phyloP scores from a whole-genome alignment of 2,113 vertebrate genomes.

The Fulica atra region DNA sequence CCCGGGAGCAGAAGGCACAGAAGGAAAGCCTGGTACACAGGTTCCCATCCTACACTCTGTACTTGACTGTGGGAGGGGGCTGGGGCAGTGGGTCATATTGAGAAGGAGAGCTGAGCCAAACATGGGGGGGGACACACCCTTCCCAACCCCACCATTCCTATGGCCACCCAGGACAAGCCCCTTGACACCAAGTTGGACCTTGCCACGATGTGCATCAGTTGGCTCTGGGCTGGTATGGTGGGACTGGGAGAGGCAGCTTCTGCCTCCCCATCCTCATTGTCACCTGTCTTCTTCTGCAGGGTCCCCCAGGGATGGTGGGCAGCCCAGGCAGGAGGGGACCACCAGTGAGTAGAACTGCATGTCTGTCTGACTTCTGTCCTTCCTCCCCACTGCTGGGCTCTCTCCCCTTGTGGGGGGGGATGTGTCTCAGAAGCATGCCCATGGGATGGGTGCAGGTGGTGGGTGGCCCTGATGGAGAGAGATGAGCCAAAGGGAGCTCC shows the following conservation, averaged over 20 bases:
- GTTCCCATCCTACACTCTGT: constrained; percentile 73
- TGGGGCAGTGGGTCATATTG: neutral
- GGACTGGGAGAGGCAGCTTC: neutral
- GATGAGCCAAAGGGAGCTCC: rapidly evolving
- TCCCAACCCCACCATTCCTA: neutral
- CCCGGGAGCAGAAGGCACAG: constrained; percentile 72
- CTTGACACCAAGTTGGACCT: neutral
- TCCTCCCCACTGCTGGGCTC: neutral
- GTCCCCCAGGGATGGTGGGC: constrained; percentile 72
- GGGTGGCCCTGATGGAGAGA: neutral
- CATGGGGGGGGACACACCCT: neutral
- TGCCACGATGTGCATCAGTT: neutral
- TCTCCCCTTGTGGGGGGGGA: no score
- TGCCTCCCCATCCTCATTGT: neutral
- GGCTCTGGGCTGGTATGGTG: neutral
- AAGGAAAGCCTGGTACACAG: constrained; percentile 81
- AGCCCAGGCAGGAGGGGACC: constrained; percentile 73
- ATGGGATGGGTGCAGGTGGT: neutral
- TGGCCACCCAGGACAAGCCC: rapidly evolving
- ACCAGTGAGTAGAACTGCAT: constrained; percentile 63
- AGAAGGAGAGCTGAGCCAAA: neutral
- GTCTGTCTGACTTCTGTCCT: neutral
- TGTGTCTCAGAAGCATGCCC: neutral
- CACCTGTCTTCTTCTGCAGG: constrained; percentile 66
- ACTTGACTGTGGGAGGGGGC: neutral